A percentile compares a stretch with the other conserved stretches of the same genome.
Conservation (phyloP, 2,888 invertebrate species). For the Diarsia mendica region DNA sequence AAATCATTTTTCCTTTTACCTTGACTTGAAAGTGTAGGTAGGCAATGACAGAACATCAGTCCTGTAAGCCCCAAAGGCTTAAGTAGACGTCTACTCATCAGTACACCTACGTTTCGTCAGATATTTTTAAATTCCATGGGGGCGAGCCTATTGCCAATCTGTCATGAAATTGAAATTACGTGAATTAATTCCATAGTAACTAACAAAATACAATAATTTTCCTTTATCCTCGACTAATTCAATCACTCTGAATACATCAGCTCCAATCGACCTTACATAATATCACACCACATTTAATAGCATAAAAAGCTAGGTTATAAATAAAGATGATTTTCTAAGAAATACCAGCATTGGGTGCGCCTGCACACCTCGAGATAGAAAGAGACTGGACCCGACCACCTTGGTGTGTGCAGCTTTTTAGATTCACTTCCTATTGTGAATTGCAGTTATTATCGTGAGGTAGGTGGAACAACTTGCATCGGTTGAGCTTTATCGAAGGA, state of each 20-base stretch:
- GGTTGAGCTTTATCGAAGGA: not conserved
- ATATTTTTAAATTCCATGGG: too few relatives aligned
- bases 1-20: not conserved
- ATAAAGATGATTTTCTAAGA: slow-evolving; percentile 70
- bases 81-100: too few relatives aligned
- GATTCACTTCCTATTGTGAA: slow-evolving; percentile 61
- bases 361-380: slow-evolving; percentile 26
- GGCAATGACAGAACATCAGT: not conserved
- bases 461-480: slow-evolving; percentile 19
- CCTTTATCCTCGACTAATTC: slow-evolving; percentile 9
- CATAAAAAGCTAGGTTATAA: slow-evolving; percentile 61
- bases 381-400: slow-evolving; percentile 62
- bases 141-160: too few relatives aligned
- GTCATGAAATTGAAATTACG: not conserved
- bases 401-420: slow-evolving; percentile 58
- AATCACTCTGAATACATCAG: slow-evolving; percentile 6
- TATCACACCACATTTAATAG: slow-evolving; percentile 35
- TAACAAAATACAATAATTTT: not conserved
- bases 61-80: too few relatives aligned
- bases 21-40: not conserved
- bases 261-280: slow-evolving; percentile 24
- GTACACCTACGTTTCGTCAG: too few relatives aligned
- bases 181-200: not conserved
- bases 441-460: slow-evolving; percentile 43
- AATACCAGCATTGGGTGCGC: slow-evolving; percentile 61